A percentile compares a stretch with the other conserved stretches of the same genome.
These are phyloP conservation scores for Pteromalus puparum DNA, from an alignment of 1,140 invertebrate genomes.

Conservation along the genomic window DNA sequence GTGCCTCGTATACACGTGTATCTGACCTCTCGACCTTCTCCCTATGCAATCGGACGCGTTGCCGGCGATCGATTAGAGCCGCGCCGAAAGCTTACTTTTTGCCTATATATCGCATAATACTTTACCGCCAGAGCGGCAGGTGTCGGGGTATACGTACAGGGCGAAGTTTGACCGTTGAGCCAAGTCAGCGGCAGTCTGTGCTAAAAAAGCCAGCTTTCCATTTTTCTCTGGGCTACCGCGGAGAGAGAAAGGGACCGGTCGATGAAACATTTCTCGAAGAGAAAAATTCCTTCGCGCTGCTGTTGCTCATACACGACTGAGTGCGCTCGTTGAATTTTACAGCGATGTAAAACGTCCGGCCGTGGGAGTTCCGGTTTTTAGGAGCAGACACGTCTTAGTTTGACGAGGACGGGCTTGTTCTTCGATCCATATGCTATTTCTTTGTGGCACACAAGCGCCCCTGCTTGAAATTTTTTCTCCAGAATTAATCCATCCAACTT, in stretches of 20 bases:
- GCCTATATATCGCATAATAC: too few relatives aligned
- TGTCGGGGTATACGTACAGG: too few relatives aligned
- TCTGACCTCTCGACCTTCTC: background rate
- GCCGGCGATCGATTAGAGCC: conserved; percentile 4
- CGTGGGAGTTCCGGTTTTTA: background rate
- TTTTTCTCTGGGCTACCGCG: background rate
- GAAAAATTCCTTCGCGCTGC: background rate
- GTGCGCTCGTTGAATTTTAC: background rate
- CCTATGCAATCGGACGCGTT: background rate
- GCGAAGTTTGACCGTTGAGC: background rate
- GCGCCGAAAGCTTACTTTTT: background rate
- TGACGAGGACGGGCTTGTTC: background rate
- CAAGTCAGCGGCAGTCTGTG: background rate
- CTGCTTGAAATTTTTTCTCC: background rate
- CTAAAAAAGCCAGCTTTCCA: background rate
- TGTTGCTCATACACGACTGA: background rate
- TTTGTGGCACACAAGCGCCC: background rate
- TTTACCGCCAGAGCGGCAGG: too few relatives aligned
- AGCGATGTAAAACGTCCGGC: background rate
- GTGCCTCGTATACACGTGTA: background rate
- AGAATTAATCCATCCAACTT: too few relatives aligned
- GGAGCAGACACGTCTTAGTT: background rate
- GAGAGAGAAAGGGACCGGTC: background rate
- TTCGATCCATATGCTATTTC: background rate
- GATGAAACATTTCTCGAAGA: conserved; percentile 19